Evolutionary conservation across 2,888 invertebrate genomes (phyloP).

Genomic region (Pyrrhopygopsis socrates): DNA sequence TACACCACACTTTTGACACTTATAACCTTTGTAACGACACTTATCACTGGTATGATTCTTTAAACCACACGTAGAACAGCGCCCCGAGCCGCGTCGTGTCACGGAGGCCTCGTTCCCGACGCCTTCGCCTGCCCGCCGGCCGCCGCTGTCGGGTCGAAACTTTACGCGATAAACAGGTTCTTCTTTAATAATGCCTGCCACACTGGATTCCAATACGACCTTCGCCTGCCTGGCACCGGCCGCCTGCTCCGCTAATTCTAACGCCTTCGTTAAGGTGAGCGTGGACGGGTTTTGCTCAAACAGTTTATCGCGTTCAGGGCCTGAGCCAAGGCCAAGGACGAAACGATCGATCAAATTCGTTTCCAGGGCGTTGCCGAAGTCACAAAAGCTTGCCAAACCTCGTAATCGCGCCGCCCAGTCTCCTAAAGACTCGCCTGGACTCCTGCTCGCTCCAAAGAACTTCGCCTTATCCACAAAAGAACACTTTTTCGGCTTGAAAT

Average conservation of each 20-base stretch:
- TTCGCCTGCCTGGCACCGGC: too few species aligned
- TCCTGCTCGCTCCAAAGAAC: slow-evolving; percentile 50
- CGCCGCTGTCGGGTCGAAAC: slow-evolving; percentile 29
- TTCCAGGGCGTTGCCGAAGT: slow-evolving; percentile 72
- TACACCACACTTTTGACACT: slow-evolving; percentile 71
- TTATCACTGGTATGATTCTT: slow-evolving; percentile 56
- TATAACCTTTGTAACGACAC: slow-evolving; percentile 74
- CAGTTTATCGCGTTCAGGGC: slow-evolving; percentile 66
- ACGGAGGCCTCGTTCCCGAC: too few species aligned
- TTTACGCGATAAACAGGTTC: slow-evolving; percentile 10
- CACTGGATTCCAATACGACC: too few species aligned
- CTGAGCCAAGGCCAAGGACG: slow-evolving; percentile 68
- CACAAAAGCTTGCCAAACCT: slow-evolving; percentile 58
- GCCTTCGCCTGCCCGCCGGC: neutral
- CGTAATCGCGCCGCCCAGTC: slow-evolving; percentile 62
- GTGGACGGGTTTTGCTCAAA: neutral
- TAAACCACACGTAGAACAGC: slow-evolving; percentile 59
- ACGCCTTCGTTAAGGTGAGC: neutral
- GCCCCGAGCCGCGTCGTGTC: too few species aligned
- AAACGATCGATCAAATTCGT: slow-evolving; percentile 72
- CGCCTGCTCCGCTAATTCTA: neutral
- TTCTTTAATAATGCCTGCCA: neutral
- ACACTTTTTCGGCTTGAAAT: slow-evolving; percentile 56
- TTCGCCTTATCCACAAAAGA: slow-evolving; percentile 52
- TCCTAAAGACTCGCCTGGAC: slow-evolving; percentile 54